Evolutionary conservation across 2,113 vertebrate species (phyloP).

Genomic region (Hyperopisus bebe): DNA sequence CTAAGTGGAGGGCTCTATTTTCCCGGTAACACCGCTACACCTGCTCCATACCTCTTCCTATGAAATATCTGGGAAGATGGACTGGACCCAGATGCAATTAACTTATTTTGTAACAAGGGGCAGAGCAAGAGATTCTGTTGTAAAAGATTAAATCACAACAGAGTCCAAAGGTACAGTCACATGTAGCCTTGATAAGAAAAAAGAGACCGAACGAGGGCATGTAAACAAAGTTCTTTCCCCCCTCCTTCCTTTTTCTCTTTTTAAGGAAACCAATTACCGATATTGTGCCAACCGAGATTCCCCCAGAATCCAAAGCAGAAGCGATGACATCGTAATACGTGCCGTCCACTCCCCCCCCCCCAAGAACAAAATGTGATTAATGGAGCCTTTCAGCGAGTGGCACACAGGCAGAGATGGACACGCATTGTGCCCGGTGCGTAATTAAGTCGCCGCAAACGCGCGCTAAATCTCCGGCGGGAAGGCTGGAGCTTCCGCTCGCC

Average conservation of each 20-base stretch:
- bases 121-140: conserved; percentile 50
- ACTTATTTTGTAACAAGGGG: conserved; percentile 64
- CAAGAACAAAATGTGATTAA: conserved; percentile 13
- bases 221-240: conserved; percentile 53
- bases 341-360: neutral
- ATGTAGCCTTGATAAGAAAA: conserved; percentile 57
- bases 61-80: conserved; percentile 54
- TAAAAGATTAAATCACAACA: conserved; percentile 42
- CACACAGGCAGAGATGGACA: conserved; percentile 32
- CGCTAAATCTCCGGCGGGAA: conserved; percentile 56
- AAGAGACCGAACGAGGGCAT: conserved; percentile 48
- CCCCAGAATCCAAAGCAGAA: neutral
- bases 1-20: conserved; percentile 42
- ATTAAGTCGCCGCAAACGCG: conserved; percentile 47
- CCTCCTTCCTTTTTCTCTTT: conserved; percentile 25
- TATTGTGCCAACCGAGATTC: neutral
- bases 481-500: conserved; percentile 41
- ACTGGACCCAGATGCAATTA: conserved; percentile 64
- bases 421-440: conserved; percentile 48
- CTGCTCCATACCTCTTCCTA: conserved; percentile 51
- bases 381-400: conserved; percentile 26
- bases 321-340: neutral
- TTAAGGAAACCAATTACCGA: conserved; percentile 23
- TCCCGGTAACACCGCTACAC: conserved; percentile 54
- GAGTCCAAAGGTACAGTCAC: conserved; percentile 53